A percentile compares a stretch with the other conserved stretches of the same genome.
These are phyloP conservation scores for Chondrosia reniformis DNA, from an alignment of 37 sponge, comb jelly and placozoan species.

Conservation along the genomic window DNA sequence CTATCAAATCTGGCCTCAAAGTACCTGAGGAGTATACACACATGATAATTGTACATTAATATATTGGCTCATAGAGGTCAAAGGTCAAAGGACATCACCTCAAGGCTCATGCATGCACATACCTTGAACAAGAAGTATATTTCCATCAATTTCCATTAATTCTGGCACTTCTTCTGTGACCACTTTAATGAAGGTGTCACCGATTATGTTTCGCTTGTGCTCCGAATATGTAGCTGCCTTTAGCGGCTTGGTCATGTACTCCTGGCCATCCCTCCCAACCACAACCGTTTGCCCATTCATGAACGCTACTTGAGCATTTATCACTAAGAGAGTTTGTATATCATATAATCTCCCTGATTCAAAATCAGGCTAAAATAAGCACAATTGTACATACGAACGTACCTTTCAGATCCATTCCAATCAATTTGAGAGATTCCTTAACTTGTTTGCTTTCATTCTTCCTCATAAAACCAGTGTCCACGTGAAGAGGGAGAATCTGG, in stretches of 20 bases:
- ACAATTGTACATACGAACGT: background rate
- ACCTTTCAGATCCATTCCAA: conserved; percentile 73
- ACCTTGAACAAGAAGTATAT: background rate
- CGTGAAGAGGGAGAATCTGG: conserved; percentile 74
- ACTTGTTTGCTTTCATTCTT: conserved; percentile 72
- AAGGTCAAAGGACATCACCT: background rate
- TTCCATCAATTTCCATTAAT: background rate
- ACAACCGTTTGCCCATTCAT: conserved; percentile 32
- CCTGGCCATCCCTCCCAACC: background rate
- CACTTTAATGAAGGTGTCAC: conserved; percentile 84
- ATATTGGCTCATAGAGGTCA: background rate
- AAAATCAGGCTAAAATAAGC: background rate
- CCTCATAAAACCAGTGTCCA: conserved; percentile 93
- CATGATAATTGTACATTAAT: background rate
- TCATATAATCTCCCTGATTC: background rate
- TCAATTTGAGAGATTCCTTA: conserved; percentile 49
- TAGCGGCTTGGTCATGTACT: conserved; percentile 44
- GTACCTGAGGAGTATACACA: conserved; percentile 46
- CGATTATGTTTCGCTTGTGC: conserved; percentile 86
- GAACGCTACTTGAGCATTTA: conserved; percentile 36
- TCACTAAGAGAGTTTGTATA: conserved; percentile 20
- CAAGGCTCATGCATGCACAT: background rate
- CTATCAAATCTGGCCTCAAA: conserved; percentile 87
- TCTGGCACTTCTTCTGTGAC: conserved; percentile 5
- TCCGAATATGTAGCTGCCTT: conserved; percentile 64